phyloP scores from a whole-genome alignment of 2,113 vertebrate species.

The Pelodiscus sinensis region DNA sequence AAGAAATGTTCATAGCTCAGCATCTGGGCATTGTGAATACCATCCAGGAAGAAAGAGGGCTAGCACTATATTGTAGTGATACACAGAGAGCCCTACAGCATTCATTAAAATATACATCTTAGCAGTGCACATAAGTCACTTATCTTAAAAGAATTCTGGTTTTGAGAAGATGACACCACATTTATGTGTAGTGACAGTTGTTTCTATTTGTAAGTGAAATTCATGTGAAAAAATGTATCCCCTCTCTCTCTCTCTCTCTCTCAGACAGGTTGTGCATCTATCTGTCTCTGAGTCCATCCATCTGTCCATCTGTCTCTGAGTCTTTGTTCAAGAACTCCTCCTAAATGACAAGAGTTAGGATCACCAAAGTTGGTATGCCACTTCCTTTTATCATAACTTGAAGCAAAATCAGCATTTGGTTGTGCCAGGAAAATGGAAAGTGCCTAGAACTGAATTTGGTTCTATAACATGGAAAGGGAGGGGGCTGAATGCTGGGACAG shows the following conservation, averaged over 20 bases:
- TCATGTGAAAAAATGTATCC: background rate
- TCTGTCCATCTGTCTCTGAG: too few relatives aligned
- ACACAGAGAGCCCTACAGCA: background rate
- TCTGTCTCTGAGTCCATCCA: too few relatives aligned
- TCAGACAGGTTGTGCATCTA: too few relatives aligned
- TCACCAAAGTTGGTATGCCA: too few relatives aligned
- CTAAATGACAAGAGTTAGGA: too few relatives aligned
- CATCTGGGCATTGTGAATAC: constrained; percentile 68
- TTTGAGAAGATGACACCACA: background rate
- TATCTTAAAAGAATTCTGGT: background rate
- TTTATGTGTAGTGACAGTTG: background rate
- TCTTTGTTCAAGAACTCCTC: too few relatives aligned
- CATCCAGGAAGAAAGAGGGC: constrained; percentile 59
- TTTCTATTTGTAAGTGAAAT: background rate
- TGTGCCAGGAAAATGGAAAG: too few relatives aligned
- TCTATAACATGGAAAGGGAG: too few relatives aligned
- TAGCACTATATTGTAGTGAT: background rate
- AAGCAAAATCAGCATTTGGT: too few relatives aligned
- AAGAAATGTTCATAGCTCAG: constrained; percentile 65
- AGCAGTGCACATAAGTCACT: background rate
- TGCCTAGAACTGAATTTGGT: too few relatives aligned
- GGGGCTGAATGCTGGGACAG: too few relatives aligned
- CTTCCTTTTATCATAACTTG: too few relatives aligned
- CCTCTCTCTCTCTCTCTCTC: background rate
- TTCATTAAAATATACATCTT: background rate